These are phyloP conservation scores for Cheilosia scutellata DNA, from an alignment of 2,888 invertebrate genomes.

Conservation along the genomic window DNA sequence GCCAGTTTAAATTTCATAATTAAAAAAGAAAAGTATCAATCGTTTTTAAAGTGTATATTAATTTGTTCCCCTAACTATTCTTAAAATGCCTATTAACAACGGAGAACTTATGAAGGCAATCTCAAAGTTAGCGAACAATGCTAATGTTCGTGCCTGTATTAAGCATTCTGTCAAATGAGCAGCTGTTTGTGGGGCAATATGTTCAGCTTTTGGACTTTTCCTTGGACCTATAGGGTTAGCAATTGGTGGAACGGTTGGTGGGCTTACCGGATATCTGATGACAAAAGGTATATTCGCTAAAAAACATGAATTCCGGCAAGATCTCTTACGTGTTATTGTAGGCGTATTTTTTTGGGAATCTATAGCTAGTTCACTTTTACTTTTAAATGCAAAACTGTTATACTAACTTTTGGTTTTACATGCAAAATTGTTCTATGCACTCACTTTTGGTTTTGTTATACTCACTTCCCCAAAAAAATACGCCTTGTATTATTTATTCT, in stretches of 20 bases:
- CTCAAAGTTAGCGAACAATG: slow-evolving; percentile 81
- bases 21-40: too few relatives aligned
- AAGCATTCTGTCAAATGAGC: slow-evolving; percentile 82
- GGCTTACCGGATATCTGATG: slow-evolving; percentile 81
- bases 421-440: too few relatives aligned
- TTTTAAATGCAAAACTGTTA: too few relatives aligned
- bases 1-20: too few relatives aligned
- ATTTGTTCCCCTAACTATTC: not conserved
- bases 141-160: slow-evolving; percentile 81
- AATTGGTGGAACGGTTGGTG: slow-evolving; percentile 82
- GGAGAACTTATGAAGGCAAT: slow-evolving; percentile 82
- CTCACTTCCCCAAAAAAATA: too few relatives aligned
- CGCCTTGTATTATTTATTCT: slow-evolving; percentile 32
- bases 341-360: too few relatives aligned
- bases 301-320: not conserved
- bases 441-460: too few relatives aligned
- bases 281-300: slow-evolving; percentile 79
- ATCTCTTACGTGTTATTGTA: slow-evolving; percentile 30
- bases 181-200: slow-evolving; percentile 81
- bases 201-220: slow-evolving; percentile 82
- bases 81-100: slow-evolving; percentile 81
- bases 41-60: not conserved
- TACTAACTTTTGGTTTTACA: too few relatives aligned
- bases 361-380: too few relatives aligned
- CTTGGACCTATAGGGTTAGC: slow-evolving; percentile 82